These are phyloP conservation scores for Plebejus melissa DNA, from an alignment of 2,888 invertebrate species.

Conservation along the genomic window DNA sequence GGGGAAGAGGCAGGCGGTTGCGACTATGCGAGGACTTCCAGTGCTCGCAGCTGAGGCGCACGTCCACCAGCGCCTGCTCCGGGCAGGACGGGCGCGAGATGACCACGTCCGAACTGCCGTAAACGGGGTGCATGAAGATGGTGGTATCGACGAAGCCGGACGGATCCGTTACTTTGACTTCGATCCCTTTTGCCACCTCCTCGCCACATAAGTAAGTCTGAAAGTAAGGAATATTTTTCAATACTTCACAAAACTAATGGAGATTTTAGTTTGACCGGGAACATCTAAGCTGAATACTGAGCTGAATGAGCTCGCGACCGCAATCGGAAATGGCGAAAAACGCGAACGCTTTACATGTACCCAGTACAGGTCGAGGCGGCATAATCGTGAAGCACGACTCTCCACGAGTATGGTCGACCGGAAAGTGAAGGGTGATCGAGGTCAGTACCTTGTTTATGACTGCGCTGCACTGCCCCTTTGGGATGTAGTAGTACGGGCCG, in stretches of 20 bases:
- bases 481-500: neutral
- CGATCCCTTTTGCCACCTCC: neutral
- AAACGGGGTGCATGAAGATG: neutral
- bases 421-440: neutral
- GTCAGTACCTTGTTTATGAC: neutral
- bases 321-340: too few species aligned
- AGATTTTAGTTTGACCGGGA: too few species aligned
- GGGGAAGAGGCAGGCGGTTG: neutral
- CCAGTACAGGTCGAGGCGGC: too few species aligned
- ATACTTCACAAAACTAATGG: too few species aligned
- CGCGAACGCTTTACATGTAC: too few species aligned
- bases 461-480: neutral
- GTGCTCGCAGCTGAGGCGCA: slow-evolving; percentile 7
- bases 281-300: too few species aligned
- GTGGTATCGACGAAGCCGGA: neutral
- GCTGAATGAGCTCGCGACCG: too few species aligned
- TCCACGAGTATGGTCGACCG: too few species aligned
- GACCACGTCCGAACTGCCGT: neutral
- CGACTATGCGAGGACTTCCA: slow-evolving; percentile 1
- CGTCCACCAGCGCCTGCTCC: neutral
- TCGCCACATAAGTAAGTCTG: neutral
- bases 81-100: neutral
- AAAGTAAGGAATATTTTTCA: neutral
- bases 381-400: too few species aligned
- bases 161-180: neutral